Conservation (phyloP, 2,113 vertebrate species). For the Pedionomus torquatus region DNA sequence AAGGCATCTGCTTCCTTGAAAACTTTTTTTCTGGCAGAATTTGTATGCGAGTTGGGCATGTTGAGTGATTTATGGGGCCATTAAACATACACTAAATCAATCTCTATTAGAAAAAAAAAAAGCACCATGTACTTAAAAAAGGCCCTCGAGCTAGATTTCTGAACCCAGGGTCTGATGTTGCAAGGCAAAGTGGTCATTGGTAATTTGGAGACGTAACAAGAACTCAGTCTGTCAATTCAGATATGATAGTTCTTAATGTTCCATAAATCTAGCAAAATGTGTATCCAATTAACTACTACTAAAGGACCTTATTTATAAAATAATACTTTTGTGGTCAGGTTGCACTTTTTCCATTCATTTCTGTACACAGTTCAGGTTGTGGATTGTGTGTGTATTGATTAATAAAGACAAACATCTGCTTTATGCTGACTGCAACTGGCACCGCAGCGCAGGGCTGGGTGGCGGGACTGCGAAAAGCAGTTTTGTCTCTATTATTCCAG, state of each 20-base stretch:
- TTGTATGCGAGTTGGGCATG: conserved; percentile 56
- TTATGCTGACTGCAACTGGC: not conserved
- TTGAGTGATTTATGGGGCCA: conserved; percentile 71
- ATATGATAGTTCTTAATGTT: conserved; percentile 70
- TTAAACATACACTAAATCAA: conserved; percentile 76
- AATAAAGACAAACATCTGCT: conserved; percentile 36
- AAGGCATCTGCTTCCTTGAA: conserved; percentile 57
- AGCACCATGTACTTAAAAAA: conserved; percentile 26
- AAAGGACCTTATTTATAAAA: conserved; percentile 77
- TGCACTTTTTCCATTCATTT: conserved; percentile 72
- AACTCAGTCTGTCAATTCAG: conserved; percentile 54
- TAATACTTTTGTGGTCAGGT: conserved; percentile 74
- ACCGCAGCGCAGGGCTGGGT: not conserved
- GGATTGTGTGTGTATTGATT: conserved; percentile 54
- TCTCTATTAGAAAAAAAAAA: conserved; percentile 59
- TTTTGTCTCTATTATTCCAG: not conserved
- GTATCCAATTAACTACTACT: conserved; percentile 77
- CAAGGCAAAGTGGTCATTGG: conserved; percentile 45
- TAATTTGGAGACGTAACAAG: conserved; percentile 63
- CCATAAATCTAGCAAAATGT: conserved; percentile 75
- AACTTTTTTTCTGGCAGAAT: conserved; percentile 48
- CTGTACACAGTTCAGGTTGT: conserved; percentile 59
- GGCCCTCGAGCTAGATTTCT: conserved; percentile 39
- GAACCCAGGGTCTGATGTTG: conserved; percentile 60
- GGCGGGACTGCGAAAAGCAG: not conserved